Evolutionary conservation across 2,797 vertebrate genomes (phyloP), one percentile per base, ranked within the genome.

Genomic region (Karalla daura): DNA sequence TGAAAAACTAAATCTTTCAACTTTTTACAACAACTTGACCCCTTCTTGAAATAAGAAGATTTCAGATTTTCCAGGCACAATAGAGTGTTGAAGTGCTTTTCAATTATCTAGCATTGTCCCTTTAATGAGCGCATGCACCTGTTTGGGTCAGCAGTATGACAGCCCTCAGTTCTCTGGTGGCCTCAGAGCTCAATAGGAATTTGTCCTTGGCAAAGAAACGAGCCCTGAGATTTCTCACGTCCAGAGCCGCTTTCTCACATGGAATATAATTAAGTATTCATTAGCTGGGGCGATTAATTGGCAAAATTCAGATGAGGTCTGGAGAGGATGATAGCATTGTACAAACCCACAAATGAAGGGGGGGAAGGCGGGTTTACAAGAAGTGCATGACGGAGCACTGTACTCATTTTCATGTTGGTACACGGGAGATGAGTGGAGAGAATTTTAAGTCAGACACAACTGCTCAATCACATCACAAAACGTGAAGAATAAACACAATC

Each of bases 191-290:
- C 49, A 64, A 72, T 27, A 40, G 32, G 23, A 75, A 43, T 80
- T 25, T 86, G 78, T 78, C 82, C 84, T 88, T 86, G 76, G 45
- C 70, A 23, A 55, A 17, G 45, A 54, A 76, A 77, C 70, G 68
- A 83, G 75, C 63, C 55, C 54, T 52, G 18, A 56, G 55, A 81
- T 74, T n/a, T 76, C 52, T 37, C 46, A 27, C 63, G 68, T 49
- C 51, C 71, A 51, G 54, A 78, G 41, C 18, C 62, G 39, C 43
- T 52, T 40, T 43, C 51, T 70, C 70, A 36, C 58, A 52, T 62
- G 25, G 56, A 81, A 70, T 63, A 70, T 63, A 76, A 83, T 78
- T 64, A 73, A 69, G 54, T 56, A 85, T 83, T 82, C 74, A 77
- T 80, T 83, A 74, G 66, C 64, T 67, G 37, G n/a, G 52, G 25